These are phyloP conservation scores for Peromyscus californicus DNA, from an alignment of 2,113 vertebrate genomes.

Conservation along the genomic window DNA sequence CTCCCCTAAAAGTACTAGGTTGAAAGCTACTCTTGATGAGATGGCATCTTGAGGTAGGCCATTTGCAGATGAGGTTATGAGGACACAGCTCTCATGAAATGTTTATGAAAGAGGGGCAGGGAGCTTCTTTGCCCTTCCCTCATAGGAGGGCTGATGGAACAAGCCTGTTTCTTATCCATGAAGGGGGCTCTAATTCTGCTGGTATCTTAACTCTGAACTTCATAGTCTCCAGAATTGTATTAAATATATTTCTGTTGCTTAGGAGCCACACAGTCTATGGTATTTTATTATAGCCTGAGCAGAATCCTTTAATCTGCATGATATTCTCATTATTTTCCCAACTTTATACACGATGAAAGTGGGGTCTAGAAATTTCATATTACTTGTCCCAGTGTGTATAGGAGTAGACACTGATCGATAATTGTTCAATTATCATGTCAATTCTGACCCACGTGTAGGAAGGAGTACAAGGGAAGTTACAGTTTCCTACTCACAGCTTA, in stretches of 20 bases:
- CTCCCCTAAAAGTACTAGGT: not conserved
- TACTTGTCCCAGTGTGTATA: not conserved
- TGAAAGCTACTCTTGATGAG: not conserved
- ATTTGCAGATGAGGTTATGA: not conserved
- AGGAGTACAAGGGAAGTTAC: not conserved
- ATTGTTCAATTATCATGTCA: not conserved
- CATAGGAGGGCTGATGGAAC: not conserved
- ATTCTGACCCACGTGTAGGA: not conserved
- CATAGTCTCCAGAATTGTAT: not conserved
- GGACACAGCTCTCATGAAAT: not conserved
- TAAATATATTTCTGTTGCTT: not conserved
- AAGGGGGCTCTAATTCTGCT: too few species aligned
- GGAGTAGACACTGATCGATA: not conserved
- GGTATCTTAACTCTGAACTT: not conserved
- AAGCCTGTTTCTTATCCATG: too few species aligned
- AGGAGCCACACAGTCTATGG: not conserved
- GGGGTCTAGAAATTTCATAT: not conserved
- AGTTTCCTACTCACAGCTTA: not conserved
- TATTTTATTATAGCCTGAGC: not conserved
- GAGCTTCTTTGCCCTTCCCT: not conserved
- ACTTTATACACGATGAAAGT: not conserved
- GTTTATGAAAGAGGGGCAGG: not conserved
- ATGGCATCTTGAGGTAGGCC: not conserved
- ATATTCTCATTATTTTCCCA: not conserved
- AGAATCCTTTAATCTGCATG: not conserved